Evolutionary conservation across 2,888 invertebrate genomes (phyloP), one percentile per base, ranked within the genome.

Genomic region (Ichneumon xanthorius): DNA sequence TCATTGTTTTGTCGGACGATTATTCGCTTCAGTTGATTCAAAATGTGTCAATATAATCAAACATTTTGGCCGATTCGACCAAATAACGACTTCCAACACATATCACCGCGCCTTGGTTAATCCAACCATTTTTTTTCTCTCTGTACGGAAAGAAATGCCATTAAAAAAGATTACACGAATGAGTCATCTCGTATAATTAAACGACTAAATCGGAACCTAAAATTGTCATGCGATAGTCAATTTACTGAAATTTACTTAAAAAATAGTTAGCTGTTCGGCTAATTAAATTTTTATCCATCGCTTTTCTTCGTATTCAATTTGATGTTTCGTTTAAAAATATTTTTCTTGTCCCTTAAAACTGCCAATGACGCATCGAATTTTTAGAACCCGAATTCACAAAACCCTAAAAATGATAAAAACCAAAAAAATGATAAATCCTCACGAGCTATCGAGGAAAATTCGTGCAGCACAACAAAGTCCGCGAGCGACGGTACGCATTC

Each of bases 61-160:
- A 11, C 5, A 80, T 37, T 45, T 37, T 45, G 37, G 40, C 11
- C 2, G 40, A 3, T 11, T 22, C n/a, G 33, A 33, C 33, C 5
- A 33, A 33, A 33, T 6, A 33, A 33, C 5, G 7, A 33, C 33
- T 33, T 33, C 5, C 6, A 33, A 33, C 33, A 6, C 5, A 33
- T 33, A 6, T 33, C 7, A 6, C 6, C 1, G 33, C 33, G 7
- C 33, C 33, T 33, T 33, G 33, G 33, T 33, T 6, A 33, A 33
- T 7, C 33, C 7, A 33, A 33, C 33, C 6, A 33, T 33, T 26
- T 72, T 68, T 81, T 73, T 80, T 80, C 50, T 16, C n/a, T 9
- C 40, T 16, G 33, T 45, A 53, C 53, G n/a, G 14, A 26, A 53
- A 33, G 33, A 33, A 33, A 33, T 33, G 33, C 6, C 33, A 33